Conservation (phyloP, 2,888 invertebrate species). For the Tridacna gigas region DNA sequence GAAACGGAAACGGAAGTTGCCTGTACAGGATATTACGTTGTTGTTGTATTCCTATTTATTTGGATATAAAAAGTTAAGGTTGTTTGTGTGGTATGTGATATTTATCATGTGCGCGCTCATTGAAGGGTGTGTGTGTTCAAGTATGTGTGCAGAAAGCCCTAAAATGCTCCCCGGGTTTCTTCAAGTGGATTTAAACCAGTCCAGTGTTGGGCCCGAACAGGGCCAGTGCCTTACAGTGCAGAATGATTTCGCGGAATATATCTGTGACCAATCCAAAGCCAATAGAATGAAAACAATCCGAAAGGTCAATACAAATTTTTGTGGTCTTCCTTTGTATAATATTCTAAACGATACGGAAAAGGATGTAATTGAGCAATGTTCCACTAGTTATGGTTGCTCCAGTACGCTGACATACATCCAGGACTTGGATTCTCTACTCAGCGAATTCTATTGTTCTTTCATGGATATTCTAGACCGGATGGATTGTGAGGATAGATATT, state of each 20-base stretch:
- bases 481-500: constrained; percentile 46
- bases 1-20: constrained; percentile 17
- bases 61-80: constrained; percentile 33
- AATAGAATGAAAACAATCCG: constrained; percentile 22
- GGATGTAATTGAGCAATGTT: constrained; percentile 32
- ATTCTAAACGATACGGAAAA: constrained; percentile 39
- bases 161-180: constrained; percentile 22
- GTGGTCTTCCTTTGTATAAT: constrained; percentile 49
- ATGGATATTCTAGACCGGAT: constrained; percentile 42
- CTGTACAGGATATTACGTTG: constrained; percentile 12
- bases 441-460: constrained; percentile 46
- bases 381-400: constrained; percentile 35
- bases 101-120: constrained; percentile 20
- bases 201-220: constrained; percentile 18
- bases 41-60: constrained; percentile 18
- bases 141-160: constrained; percentile 9
- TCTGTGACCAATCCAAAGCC: constrained; percentile 33
- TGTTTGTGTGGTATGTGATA: constrained; percentile 29
- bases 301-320: constrained; percentile 39
- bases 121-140: constrained; percentile 30
- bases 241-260: constrained; percentile 28
- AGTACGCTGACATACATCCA: constrained; percentile 32
- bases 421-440: constrained; percentile 35
- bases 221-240: constrained; percentile 54
- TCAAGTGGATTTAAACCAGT: constrained; percentile 29